A percentile compares a stretch with the other conserved stretches of the same genome.
phyloP scores from a whole-genome alignment of 2,888 invertebrate genomes.

The Flexamia atlantica region DNA sequence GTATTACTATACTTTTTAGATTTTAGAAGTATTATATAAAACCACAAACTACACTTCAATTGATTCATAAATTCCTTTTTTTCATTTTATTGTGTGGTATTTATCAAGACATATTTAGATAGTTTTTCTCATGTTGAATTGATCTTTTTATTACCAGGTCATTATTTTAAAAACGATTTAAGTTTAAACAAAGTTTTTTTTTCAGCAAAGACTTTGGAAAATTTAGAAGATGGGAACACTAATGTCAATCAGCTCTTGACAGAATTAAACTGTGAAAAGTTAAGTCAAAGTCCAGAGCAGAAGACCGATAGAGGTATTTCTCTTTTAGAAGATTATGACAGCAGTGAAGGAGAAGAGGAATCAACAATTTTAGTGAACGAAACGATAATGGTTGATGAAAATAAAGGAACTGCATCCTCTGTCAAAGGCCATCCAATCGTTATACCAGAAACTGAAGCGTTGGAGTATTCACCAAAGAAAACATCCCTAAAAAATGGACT shows the following conservation, averaged over 20 bases:
- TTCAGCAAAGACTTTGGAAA: slow-evolving; percentile 17
- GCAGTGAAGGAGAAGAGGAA: neutral
- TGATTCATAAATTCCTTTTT: no score
- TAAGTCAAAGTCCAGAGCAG: slow-evolving; percentile 13
- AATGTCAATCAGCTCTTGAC: slow-evolving; percentile 32
- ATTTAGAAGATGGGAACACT: slow-evolving; percentile 4
- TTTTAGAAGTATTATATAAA: no score
- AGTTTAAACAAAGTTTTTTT: neutral
- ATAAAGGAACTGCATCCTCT: neutral
- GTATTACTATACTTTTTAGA: no score
- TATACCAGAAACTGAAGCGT: slow-evolving; percentile 23
- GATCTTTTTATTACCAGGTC: no score
- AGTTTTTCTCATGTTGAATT: no score
- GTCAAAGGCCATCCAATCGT: neutral
- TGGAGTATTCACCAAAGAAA: neutral
- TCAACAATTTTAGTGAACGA: slow-evolving; percentile 28
- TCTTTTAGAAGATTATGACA: slow-evolving; percentile 7
- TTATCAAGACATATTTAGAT: no score
- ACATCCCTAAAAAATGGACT: neutral
- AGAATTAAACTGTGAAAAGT: neutral
- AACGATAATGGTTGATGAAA: neutral
- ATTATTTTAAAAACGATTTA: no score
- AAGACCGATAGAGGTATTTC: neutral
- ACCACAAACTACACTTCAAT: no score
- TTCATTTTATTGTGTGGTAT: no score